phyloP scores from a whole-genome alignment of 2,797 vertebrate genomes.

The Sphenodon punctatus region DNA sequence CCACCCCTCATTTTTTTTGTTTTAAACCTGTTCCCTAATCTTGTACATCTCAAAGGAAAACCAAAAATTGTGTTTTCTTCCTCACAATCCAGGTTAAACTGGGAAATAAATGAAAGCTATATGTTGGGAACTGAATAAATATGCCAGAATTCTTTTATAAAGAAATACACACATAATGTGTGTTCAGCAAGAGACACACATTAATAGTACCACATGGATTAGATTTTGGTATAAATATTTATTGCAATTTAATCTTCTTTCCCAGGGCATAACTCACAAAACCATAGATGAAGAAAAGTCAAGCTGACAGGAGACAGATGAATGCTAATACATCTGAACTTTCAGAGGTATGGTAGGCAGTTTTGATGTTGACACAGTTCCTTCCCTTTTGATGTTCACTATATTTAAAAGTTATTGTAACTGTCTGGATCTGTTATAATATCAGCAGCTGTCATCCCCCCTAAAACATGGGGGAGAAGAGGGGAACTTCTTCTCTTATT shows the following conservation, averaged over 20 bases:
- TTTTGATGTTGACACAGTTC: constrained; percentile 39
- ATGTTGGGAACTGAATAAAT: not conserved
- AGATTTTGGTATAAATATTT: constrained; percentile 31
- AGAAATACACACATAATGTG: not conserved
- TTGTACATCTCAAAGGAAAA: too few relatives aligned
- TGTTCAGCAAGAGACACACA: not conserved
- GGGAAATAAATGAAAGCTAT: too few relatives aligned
- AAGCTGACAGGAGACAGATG: constrained; percentile 35
- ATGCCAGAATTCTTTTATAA: not conserved
- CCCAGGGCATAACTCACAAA: not conserved
- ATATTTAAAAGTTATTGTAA: constrained; percentile 53
- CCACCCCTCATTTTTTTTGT: too few relatives aligned
- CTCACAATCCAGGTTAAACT: not conserved
- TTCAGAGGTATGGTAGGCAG: constrained; percentile 9
- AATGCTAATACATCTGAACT: constrained; percentile 38
- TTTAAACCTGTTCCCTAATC: too few relatives aligned
- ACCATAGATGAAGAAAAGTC: constrained; percentile 15
- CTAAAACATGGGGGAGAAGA: not conserved
- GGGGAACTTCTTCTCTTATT: too few relatives aligned
- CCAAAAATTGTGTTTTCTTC: not conserved
- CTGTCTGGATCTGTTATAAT: constrained; percentile 18
- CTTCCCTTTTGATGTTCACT: constrained; percentile 18
- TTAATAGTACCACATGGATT: not conserved
- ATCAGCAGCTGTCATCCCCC: constrained; percentile 15
- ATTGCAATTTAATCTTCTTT: constrained; percentile 5